Base-by-base conservation (phyloP, 2,888 invertebrate species). In the Athetis lepigone region DNA sequence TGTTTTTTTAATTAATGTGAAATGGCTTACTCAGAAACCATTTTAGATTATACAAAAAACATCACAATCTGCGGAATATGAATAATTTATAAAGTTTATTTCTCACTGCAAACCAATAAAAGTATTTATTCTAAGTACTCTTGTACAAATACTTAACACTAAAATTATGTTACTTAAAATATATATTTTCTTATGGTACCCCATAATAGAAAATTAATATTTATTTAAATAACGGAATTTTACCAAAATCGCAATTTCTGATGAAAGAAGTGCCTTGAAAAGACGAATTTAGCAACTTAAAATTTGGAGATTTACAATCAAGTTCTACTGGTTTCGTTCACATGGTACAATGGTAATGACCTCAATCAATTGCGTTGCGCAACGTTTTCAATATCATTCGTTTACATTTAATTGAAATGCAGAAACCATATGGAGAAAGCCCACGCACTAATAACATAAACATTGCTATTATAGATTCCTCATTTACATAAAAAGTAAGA, bases 311-410 rank as follows among this genome's bases (percentile, higher is more conserved):
- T 61, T 42, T 29, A 23, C 8, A 64, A 68, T 65, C 60, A 60
- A 64, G 62, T 77, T 72, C 40, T 8, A 63, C 57, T 19, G 51
- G 47, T 43, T 52, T 63, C 29, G 37, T 63, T 66, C 36, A 60
- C n/a, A 46, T 55, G 18, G 25, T 36, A 62, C 55, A 50, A 47
- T 68, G 73, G 59, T 73, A 80, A 70, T 77, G 77, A 80, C 77
- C 80, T 52, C 57, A 70, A 67, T 47, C n/a, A n/a, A n/a, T 77
- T 52, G 1, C 39, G 42, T 70, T 66, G 62, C 39, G 50, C 56
- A 79, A 64, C 46, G 13, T 37, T 61, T 25, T 49, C 16, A 66
- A 54, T 49, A 58, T 46, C 40, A 73, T 39, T 50, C 27, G 36
- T 37, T 19, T 11, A 19, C 8, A 45, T 29, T 23, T 3, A 21